Evolutionary conservation across 2,888 invertebrate species (phyloP).

Genomic region (Mylabris sibirica): DNA sequence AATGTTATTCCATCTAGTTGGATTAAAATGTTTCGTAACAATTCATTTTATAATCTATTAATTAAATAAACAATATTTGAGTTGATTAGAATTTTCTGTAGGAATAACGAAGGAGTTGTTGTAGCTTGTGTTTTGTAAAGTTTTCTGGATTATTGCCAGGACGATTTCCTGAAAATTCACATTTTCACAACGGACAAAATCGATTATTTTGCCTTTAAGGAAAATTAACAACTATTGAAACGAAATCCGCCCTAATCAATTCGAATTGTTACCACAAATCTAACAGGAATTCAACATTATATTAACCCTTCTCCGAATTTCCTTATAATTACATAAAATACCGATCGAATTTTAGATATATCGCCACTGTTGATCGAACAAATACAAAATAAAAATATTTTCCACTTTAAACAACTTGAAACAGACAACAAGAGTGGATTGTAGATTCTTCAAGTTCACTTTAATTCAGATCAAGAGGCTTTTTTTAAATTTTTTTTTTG

Average conservation of each 20-base stretch:
- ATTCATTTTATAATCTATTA: conserved; percentile 1
- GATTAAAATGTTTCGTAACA: not conserved
- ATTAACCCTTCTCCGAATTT: not conserved
- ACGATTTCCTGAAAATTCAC: conserved; percentile 33
- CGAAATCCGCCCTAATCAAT: not conserved
- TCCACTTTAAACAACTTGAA: not conserved
- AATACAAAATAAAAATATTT: not conserved
- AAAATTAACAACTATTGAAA: conserved; percentile 19
- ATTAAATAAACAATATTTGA: conserved; percentile 22
- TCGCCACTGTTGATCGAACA: too few species aligned
- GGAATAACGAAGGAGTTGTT: conserved; percentile 6
- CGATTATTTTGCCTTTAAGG: conserved; percentile 18
- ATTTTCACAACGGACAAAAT: conserved; percentile 28
- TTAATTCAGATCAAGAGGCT: conserved; percentile 13
- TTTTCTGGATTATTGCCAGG: conserved; percentile 32
- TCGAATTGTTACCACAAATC: not conserved
- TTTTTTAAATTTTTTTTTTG: conserved; percentile 17
- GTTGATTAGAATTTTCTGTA: not conserved
- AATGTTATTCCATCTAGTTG: not conserved
- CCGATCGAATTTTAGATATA: not conserved
- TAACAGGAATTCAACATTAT: not conserved
- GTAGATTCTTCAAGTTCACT: conserved; percentile 11
- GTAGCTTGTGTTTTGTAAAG: not conserved
- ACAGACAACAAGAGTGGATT: not conserved
- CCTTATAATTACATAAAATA: not conserved